phyloP scores from a whole-genome alignment of 2,888 invertebrate genomes.

The Agrochola macilenta region DNA sequence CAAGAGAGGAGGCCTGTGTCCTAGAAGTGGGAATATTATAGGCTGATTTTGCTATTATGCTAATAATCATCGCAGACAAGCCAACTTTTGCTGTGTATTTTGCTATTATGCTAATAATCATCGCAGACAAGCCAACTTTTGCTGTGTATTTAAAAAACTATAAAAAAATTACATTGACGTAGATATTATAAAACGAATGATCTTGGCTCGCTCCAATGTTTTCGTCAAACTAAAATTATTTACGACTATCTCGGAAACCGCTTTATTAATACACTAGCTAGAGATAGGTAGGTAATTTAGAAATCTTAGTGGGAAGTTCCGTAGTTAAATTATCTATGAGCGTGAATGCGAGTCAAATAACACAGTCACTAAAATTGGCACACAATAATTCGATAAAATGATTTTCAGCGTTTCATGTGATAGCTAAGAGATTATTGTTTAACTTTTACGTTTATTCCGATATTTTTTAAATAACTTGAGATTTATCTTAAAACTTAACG shows the following conservation, averaged over 20 bases:
- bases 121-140: neutral
- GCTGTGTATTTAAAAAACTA: neutral
- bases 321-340: neutral
- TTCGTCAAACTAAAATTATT: conserved; percentile 34
- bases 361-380: neutral
- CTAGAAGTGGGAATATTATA: too few relatives aligned
- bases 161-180: neutral
- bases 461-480: neutral
- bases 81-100: neutral
- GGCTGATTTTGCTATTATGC: too few relatives aligned
- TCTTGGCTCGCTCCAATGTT: conserved; percentile 37
- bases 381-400: neutral
- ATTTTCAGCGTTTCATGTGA: neutral
- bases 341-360: neutral
- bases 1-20: too few relatives aligned
- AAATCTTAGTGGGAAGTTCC: neutral
- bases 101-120: neutral
- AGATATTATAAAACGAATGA: conserved; percentile 1
- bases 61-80: neutral
- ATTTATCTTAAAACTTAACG: too few relatives aligned
- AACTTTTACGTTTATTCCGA: neutral
- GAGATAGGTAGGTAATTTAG: neutral
- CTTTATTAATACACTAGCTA: conserved; percentile 19
- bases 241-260: conserved; percentile 16
- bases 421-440: neutral